phyloP scores from a whole-genome alignment of 2,888 invertebrate species.

The Catocala sponsa region DNA sequence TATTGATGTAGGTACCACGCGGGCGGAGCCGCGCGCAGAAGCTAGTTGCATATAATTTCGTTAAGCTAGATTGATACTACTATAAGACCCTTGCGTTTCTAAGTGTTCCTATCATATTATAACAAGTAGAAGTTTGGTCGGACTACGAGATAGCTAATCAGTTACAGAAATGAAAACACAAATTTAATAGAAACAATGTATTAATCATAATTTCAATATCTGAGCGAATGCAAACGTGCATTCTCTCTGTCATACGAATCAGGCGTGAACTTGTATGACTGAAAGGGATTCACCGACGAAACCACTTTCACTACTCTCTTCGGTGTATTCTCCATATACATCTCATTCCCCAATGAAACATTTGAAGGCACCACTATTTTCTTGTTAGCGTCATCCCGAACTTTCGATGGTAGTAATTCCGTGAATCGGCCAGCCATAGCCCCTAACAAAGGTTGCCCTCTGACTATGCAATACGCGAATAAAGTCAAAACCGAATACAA shows the following conservation, averaged over 20 bases:
- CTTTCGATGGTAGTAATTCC: slow-evolving; percentile 48
- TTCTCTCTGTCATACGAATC: slow-evolving; percentile 41
- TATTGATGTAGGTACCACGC: too few relatives aligned
- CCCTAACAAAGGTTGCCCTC: slow-evolving; percentile 69
- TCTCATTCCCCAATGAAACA: slow-evolving; percentile 66
- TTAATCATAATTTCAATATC: slow-evolving; percentile 41
- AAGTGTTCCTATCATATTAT: too few relatives aligned
- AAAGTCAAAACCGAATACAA: slow-evolving; percentile 63
- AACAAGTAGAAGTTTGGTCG: too few relatives aligned
- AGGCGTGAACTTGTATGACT: slow-evolving; percentile 69
- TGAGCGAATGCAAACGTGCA: slow-evolving; percentile 18
- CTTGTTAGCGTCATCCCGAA: slow-evolving; percentile 38
- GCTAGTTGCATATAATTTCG: too few relatives aligned
- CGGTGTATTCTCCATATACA: slow-evolving; percentile 72
- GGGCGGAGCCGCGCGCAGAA: too few relatives aligned
- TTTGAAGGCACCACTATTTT: slow-evolving; percentile 44
- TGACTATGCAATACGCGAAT: slow-evolving; percentile 74
- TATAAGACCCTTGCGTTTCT: too few relatives aligned
- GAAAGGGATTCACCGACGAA: slow-evolving; percentile 73
- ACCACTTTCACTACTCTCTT: slow-evolving; percentile 75
- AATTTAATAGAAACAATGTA: slow-evolving; percentile 10
- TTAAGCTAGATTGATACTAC: too few relatives aligned
- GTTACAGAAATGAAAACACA: slow-evolving; percentile 10
- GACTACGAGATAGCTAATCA: neutral
- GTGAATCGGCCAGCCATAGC: slow-evolving; percentile 55